Evolutionary conservation across 2,888 invertebrate genomes (phyloP).

Genomic region (Andrena haemorrhoa): DNA sequence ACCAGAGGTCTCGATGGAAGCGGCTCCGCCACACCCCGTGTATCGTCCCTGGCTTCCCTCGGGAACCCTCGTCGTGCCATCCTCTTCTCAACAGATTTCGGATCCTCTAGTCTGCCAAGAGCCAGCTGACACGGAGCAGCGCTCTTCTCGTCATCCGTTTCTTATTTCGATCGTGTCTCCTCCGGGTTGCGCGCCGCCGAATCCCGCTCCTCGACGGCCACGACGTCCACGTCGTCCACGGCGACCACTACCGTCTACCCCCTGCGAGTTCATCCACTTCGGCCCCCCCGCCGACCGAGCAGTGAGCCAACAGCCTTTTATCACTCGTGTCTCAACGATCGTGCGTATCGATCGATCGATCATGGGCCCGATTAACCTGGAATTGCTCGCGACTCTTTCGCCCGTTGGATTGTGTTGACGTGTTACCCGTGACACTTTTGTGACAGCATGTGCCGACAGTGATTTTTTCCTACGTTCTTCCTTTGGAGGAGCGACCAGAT

Average conservation of each 20-base stretch:
- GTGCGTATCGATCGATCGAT: conserved; percentile 58
- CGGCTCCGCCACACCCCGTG: conserved; percentile 83
- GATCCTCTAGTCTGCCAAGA: conserved; percentile 83
- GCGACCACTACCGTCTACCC: conserved; percentile 6
- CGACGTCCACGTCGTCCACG: no score
- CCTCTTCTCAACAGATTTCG: conserved; percentile 83
- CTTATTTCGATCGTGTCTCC: conserved; percentile 47
- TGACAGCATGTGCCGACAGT: conserved; percentile 60
- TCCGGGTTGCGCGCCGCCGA: conserved; percentile 35
- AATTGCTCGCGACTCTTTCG: not conserved
- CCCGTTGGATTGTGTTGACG: conserved; percentile 46
- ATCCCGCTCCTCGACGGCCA: conserved; percentile 5
- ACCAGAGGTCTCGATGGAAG: conserved; percentile 82
- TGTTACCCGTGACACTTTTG: conserved; percentile 52
- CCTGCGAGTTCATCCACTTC: conserved; percentile 11
- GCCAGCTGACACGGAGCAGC: conserved; percentile 83
- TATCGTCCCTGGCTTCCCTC: conserved; percentile 79
- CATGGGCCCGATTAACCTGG: conserved; percentile 30
- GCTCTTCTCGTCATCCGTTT: conserved; percentile 66
- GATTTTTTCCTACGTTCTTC: conserved; percentile 36
- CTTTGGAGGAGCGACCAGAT: not conserved
- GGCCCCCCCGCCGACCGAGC: conserved; percentile 3
- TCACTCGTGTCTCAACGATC: conserved; percentile 14
- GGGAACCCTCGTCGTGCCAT: conserved; percentile 81
- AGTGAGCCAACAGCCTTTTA: not conserved